Percentiles rank a stretch among this genome's conserved stretches.
Evolutionary conservation across 2,888 invertebrate species (phyloP).

Genomic region (Resseliella maxima): DNA sequence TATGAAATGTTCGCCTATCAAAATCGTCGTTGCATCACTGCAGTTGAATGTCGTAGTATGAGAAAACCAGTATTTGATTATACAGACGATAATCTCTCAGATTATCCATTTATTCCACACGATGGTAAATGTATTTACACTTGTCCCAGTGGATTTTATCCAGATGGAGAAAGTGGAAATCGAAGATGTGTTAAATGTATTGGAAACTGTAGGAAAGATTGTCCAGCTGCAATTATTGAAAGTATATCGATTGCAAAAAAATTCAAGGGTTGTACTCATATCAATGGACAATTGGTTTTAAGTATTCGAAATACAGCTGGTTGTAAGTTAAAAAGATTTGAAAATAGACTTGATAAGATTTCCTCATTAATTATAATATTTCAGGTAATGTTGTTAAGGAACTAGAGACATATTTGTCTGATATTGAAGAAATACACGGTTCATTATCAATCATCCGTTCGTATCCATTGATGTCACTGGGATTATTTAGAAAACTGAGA

Average conservation of each 20-base stretch:
- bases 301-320: slow-evolving; percentile 75
- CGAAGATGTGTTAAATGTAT: slow-evolving; percentile 69
- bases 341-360: too few species aligned
- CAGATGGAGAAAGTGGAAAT: slow-evolving; percentile 65
- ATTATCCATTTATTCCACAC: slow-evolving; percentile 72
- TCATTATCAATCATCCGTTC: slow-evolving; percentile 87
- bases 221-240: slow-evolving; percentile 78
- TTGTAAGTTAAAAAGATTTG: not conserved
- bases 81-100: slow-evolving; percentile 56
- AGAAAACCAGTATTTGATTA: slow-evolving; percentile 64
- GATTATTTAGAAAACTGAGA: slow-evolving; percentile 82
- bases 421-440: slow-evolving; percentile 85
- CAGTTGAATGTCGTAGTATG: slow-evolving; percentile 77
- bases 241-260: slow-evolving; percentile 83
- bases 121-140: slow-evolving; percentile 74
- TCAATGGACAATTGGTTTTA: slow-evolving; percentile 86
- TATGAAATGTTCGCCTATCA: slow-evolving; percentile 73
- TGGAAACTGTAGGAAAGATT: slow-evolving; percentile 78
- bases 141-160: slow-evolving; percentile 71
- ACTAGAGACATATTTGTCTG: slow-evolving; percentile 81
- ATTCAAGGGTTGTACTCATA: slow-evolving; percentile 87
- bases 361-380: not conserved
- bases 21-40: slow-evolving; percentile 84
- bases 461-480: slow-evolving; percentile 84
- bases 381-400: slow-evolving; percentile 76